phyloP scores from a whole-genome alignment of 2,888 invertebrate genomes.

The Cheilosia pagana region DNA sequence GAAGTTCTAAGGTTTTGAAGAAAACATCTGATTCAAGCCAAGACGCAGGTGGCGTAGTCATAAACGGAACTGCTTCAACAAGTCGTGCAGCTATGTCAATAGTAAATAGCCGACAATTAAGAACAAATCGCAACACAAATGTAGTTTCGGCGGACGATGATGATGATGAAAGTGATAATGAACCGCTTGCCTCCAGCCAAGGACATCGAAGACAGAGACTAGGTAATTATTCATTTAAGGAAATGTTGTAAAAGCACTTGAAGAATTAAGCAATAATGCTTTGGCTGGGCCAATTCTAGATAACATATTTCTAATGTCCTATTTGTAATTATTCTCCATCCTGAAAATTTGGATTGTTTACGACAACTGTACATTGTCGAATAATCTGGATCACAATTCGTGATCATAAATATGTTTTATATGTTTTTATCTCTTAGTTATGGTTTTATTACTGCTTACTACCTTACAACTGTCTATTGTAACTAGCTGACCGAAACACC shows the following conservation, averaged over 20 bases:
- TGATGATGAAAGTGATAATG: slow-evolving; percentile 81
- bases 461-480: no score
- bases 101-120: slow-evolving; percentile 78
- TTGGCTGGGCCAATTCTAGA: neutral
- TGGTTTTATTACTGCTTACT: no score
- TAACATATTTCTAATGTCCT: neutral
- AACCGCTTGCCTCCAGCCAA: slow-evolving; percentile 81
- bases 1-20: slow-evolving; percentile 33
- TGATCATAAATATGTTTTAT: no score
- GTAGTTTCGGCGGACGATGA: slow-evolving; percentile 78
- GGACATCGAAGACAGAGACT: slow-evolving; percentile 68
- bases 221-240: slow-evolving; percentile 18
- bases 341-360: no score
- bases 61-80: slow-evolving; percentile 60
- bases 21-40: slow-evolving; percentile 77
- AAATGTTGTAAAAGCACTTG: neutral
- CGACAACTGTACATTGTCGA: no score
- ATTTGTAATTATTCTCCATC: no score
- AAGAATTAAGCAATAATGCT: neutral
- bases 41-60: slow-evolving; percentile 74
- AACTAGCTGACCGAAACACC: no score
- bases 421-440: no score
- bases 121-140: slow-evolving; percentile 82
- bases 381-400: no score
- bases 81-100: slow-evolving; percentile 20